Evolutionary conservation across 2,888 invertebrate species (phyloP).

Genomic region (Brachyptera putata): DNA sequence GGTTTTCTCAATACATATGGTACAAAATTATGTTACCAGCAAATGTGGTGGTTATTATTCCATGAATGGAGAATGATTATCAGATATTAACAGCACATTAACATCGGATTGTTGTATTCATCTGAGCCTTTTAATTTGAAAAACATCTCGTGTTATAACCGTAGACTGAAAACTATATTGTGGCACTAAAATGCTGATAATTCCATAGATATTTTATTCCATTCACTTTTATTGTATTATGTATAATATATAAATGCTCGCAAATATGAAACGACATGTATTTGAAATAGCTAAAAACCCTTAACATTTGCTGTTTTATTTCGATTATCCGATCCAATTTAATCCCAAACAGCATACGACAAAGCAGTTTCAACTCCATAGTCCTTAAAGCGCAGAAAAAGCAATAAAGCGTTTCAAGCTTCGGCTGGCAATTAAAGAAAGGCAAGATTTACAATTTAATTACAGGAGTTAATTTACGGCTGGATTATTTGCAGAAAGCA

Average conservation of each 20-base stretch:
- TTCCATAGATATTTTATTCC: no score
- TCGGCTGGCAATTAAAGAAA: slow-evolving; percentile 20
- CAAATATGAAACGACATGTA: not conserved
- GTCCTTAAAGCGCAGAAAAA: slow-evolving; percentile 6
- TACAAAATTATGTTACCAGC: no score
- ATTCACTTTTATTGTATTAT: not conserved
- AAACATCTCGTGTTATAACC: not conserved
- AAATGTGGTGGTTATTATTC: no score
- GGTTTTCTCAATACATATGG: no score
- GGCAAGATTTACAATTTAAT: slow-evolving; percentile 23
- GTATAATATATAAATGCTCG: not conserved
- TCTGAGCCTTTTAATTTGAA: not conserved
- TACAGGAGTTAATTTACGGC: slow-evolving; percentile 21
- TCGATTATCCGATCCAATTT: not conserved
- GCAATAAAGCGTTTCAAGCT: slow-evolving; percentile 21
- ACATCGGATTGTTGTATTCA: not conserved
- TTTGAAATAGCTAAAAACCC: not conserved
- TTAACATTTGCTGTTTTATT: not conserved
- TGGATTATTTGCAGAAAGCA: slow-evolving; percentile 11
- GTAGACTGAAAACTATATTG: not conserved
- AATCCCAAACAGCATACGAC: not conserved
- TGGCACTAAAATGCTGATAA: not conserved
- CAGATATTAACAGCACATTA: not conserved
- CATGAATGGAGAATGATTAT: no score
- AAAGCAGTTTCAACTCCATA: slow-evolving; percentile 3